Conservation (phyloP, 1,140 invertebrate species). For the Medauroidea extradentata region DNA sequence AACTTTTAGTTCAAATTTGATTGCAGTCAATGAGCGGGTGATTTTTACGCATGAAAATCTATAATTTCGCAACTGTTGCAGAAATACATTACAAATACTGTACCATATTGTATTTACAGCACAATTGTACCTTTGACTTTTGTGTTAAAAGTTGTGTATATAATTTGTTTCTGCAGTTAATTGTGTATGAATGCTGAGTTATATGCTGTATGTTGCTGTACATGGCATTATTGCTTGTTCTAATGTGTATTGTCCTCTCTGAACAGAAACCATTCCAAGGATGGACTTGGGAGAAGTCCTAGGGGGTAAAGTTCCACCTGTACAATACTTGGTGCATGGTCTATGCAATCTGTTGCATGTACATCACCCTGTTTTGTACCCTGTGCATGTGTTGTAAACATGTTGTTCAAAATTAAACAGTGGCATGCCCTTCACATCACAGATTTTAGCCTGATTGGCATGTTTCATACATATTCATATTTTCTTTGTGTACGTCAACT, state of each 20-base stretch:
- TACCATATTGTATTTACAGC: too few relatives aligned
- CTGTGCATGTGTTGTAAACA: slow-evolving; percentile 6
- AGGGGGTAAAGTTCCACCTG: slow-evolving; percentile 46
- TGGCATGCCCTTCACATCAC: too few relatives aligned
- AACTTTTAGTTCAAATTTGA: too few relatives aligned
- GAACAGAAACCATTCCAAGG: slow-evolving; percentile 50
- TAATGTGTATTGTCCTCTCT: slow-evolving; percentile 12
- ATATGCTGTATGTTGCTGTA: not conserved
- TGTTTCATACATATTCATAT: too few relatives aligned
- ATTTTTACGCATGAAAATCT: too few relatives aligned
- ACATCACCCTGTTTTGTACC: too few relatives aligned
- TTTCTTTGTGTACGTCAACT: too few relatives aligned
- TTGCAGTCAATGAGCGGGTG: too few relatives aligned
- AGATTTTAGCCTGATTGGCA: too few relatives aligned
- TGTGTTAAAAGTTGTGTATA: not conserved
- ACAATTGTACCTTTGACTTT: not conserved
- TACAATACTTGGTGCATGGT: slow-evolving; percentile 1
- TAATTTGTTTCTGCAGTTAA: not conserved
- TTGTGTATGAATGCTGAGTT: slow-evolving; percentile 2
- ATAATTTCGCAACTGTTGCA: too few relatives aligned
- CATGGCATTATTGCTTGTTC: not conserved
- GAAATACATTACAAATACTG: too few relatives aligned
- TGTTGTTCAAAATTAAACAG: too few relatives aligned
- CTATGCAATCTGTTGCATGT: not conserved
- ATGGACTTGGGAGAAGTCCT: slow-evolving; percentile 53